Base-by-base conservation (phyloP, 2,113 vertebrate species). In the Neogale vison region DNA sequence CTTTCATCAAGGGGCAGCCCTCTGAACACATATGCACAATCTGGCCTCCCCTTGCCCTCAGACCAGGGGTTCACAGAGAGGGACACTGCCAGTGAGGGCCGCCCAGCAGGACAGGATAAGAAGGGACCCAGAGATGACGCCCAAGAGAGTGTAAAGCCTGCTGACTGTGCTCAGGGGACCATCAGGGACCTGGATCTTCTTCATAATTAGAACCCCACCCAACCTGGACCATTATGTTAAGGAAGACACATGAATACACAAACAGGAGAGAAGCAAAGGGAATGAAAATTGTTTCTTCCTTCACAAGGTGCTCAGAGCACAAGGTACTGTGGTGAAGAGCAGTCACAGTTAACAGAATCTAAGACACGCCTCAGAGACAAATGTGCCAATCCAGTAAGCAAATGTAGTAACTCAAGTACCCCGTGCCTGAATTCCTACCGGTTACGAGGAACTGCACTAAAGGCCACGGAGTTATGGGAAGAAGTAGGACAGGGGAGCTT, bases 21-120 rank as follows among this genome's bases (percentile, higher is more conserved):
- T 50, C 26, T 18, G 0, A 31, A 47, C 26, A 18, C 39, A 42
- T 8, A 4, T 18, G 1, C 7, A 17, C 29, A 10, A 20, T 12
- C 55, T 55, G 50, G n/a, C 72, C 36, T 47, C 12, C 14, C n/a
- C 34, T 59, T 0, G 12, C 47, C 26, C 36, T 88, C 24, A 29
- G 85, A 39, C 47, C 17, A 52, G 50, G 34, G 42, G 45, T 5
- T 87, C 55, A 7, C 26, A 31, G 34, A 13, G 3, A 13, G 74
- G 59, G 11, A 14, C 12, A 0, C 23, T 17, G 29, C 63, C 31
- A 67, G 63, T 0, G 6, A 39, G 6, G 52, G 42, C 7, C 4
- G 0, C 55, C 23, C 10, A 0, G 3, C 24, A 63, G 72, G 10
- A 55, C 1, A 4, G 34, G 6, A 42, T n/a, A 79, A 63, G 52